Percentiles rank a stretch among this genome's conserved stretches.
Evolutionary conservation across 2,113 vertebrate species (phyloP).

Genomic region (Corythornis vintsioides): DNA sequence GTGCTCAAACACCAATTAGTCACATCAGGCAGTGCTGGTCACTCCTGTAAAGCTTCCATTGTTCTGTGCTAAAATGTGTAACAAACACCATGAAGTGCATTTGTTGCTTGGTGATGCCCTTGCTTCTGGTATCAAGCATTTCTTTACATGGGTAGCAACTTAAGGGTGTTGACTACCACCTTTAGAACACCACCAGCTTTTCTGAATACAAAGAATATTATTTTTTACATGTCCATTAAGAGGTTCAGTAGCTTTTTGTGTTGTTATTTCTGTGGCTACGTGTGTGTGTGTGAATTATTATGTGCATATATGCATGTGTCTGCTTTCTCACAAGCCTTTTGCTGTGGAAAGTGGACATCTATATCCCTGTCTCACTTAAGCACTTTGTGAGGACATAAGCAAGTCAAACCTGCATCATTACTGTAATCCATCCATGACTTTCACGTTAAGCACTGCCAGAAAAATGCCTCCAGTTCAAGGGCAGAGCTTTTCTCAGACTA

Average conservation of each 20-base stretch:
- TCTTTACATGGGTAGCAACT: neutral
- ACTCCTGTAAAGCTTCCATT: neutral
- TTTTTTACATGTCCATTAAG: neutral
- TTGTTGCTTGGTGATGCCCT: neutral
- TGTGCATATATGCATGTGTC: accelerated
- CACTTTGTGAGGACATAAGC: neutral
- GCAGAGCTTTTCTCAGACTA: neutral
- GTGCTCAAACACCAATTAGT: neutral
- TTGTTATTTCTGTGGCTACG: neutral
- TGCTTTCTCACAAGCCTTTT: neutral
- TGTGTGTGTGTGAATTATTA: accelerated
- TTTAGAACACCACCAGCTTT: neutral
- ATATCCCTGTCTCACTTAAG: neutral
- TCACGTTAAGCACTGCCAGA: neutral
- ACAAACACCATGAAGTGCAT: neutral
- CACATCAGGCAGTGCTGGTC: neutral
- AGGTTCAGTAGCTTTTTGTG: neutral
- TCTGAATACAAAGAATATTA: neutral
- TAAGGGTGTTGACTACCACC: neutral
- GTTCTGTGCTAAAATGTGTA: neutral
- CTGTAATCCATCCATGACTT: neutral
- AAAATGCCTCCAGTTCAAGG: neutral
- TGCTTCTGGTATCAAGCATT: neutral
- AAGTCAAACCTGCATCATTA: neutral
- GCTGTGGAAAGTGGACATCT: neutral